Evolutionary conservation across 92 coral and sea anemone genomes (phyloP).

Genomic region (Anthopleura xanthogrammica): DNA sequence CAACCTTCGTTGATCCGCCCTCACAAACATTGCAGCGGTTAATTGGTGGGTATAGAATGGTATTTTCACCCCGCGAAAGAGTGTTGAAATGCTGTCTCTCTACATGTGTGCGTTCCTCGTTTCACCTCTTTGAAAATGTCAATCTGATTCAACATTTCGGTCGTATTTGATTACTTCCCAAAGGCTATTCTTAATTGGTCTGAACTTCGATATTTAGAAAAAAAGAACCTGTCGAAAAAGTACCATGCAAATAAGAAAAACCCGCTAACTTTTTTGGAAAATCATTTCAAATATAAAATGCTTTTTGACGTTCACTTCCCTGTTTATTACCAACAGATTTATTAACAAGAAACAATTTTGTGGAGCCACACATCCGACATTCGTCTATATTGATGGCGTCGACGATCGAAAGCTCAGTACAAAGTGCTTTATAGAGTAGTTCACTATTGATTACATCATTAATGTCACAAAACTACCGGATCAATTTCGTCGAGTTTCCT

Average conservation of each 20-base stretch:
- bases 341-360: too few relatives aligned
- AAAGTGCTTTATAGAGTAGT: too few relatives aligned
- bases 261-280: background rate
- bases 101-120: background rate
- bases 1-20: too few relatives aligned
- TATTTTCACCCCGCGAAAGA: too few relatives aligned
- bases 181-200: background rate
- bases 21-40: background rate
- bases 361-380: too few relatives aligned
- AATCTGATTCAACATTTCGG: background rate
- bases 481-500: too few relatives aligned
- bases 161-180: background rate
- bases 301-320: background rate
- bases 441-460: too few relatives aligned
- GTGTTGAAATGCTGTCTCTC: background rate
- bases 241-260: slow-evolving; percentile 6
- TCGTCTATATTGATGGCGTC: too few relatives aligned
- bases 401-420: too few relatives aligned
- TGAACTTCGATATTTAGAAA: background rate
- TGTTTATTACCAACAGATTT: too few relatives aligned
- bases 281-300: background rate
- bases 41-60: background rate
- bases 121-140: background rate
- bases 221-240: background rate
- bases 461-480: too few relatives aligned